Evolutionary conservation across 2,888 invertebrate species (phyloP), one percentile per base, ranked within the genome.

Genomic region (Parelbella ahira): DNA sequence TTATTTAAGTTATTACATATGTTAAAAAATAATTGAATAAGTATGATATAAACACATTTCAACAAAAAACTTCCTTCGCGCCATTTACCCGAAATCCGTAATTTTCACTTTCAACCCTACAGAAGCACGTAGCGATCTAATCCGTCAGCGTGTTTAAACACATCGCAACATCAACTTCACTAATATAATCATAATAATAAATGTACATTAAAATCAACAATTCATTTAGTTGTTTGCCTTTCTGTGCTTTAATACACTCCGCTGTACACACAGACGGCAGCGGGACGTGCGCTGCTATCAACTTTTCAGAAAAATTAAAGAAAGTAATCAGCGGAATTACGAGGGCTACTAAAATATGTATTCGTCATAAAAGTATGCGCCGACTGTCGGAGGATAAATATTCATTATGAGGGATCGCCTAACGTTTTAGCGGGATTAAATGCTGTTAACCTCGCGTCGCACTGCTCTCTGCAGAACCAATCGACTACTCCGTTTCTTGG

Each of bases 351-450:
- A 81, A 86, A 87, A 86, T 84, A 87, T 87, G 86, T 84, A 87
- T 84, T 69, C 82, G 80, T 82, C 82, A 80, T 84, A 84, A 86
- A 86, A 84, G 83, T 86, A 81, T 82, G 76, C 70, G 71, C 71
- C 70, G 72, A 74, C 71, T 77, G 82, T 74, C 60, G 74, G n/a
- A 65, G 74, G 63, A 86, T 86, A 87, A 84, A 86, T 84, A 83
- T 86, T 87, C 86, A 87, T 86, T 84, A 87, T 78, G 75, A 67
- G 68, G 81, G 83, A 77, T 84, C 78, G 81, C 64, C 68, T 73
- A 67, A 65, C 82, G 83, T 86, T 87, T 87, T 83, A 87, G 86
- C 78, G 73, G 75, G 80, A 87, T 87, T 84, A 87, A 84, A 81
- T 75, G 73, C 65, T 75, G 73, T 82, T 81, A 83, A 74, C 71